Conservation (phyloP, 2,113 vertebrate genomes). For the Aspiorhynchus laticeps region DNA sequence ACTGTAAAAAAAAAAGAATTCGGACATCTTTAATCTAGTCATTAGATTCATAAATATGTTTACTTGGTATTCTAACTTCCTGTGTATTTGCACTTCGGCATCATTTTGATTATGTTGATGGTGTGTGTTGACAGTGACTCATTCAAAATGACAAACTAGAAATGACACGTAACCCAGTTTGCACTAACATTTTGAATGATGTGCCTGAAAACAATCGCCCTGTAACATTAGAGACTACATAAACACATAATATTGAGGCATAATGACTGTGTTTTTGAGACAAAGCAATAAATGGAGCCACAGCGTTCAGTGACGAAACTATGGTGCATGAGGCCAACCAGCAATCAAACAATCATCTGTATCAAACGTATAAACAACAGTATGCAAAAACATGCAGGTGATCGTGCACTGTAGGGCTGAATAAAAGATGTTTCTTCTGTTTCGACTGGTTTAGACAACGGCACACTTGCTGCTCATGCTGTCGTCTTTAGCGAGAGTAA, state of each 20-base stretch:
- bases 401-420: not conserved
- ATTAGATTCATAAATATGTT: not conserved
- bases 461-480: not conserved
- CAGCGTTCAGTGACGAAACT: not conserved
- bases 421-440: not conserved
- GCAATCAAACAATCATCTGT: not conserved
- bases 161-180: conserved; percentile 21
- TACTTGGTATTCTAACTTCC: not conserved
- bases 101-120: conserved; percentile 15
- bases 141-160: conserved; percentile 30
- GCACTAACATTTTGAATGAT: not conserved
- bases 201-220: not conserved
- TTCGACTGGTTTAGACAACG: not conserved
- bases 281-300: not conserved
- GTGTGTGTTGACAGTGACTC: conserved; percentile 21
- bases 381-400: not conserved
- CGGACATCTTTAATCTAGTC: not conserved
- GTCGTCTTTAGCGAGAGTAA: not conserved
- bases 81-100: not conserved
- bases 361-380: not conserved
- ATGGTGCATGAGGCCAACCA: not conserved
- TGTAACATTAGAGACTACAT: not conserved
- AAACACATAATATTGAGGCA: not conserved
- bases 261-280: conserved; percentile 5
- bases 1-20: not conserved